Evolutionary conservation across 2,113 vertebrate species (phyloP), one percentile per base, ranked within the genome.

Genomic region (Leucopsar rothschildi): DNA sequence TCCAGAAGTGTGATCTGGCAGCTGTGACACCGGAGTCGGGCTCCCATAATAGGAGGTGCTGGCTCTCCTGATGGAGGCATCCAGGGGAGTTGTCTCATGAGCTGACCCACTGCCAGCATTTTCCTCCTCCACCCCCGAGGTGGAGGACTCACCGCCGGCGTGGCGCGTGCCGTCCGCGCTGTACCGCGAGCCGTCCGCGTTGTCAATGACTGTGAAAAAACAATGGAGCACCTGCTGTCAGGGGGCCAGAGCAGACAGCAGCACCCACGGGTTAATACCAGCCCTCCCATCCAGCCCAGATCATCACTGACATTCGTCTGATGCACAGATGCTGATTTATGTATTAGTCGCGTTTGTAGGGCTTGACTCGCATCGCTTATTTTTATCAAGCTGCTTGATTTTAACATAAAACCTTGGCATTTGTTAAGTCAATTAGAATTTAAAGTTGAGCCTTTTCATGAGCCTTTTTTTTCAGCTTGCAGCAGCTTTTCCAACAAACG

Each of bases 131-230:
- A 6, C 16, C 28, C 90, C 64, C 14, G 87, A 97, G 40, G 91
- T 96, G 19, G 19, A 97, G 92, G 92, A 88, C 27, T 95, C 95
- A 10, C 95, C 94, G 0, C 69, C 40, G 11, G 31, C 28, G 1
- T 96, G 97, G 11, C 84, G 97, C 0, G 90, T 96, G 13, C 97
- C 96, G 17, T 76, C 96, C 24, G 89, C 37, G 19, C 44, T 85
- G 14, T 92, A 98, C 3, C 61, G 96, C n/a, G 98, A 98, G 35
- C 98, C 98, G 7, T 98, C 98, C 0, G 96, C 94, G 21, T 98
- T 98, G 52, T 97, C 97, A 52, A 98, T 98, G n/a, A 95, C 98
- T 98, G 84, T 39, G 35, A 72, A 90, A 59, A 97, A 11, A 75
- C 71, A 94, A 64, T 33, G 5, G n/a, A n/a, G 42, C 13, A 18